Base-by-base conservation (phyloP, 2,797 vertebrate genomes). In the Sebastes kiyomatsui region DNA sequence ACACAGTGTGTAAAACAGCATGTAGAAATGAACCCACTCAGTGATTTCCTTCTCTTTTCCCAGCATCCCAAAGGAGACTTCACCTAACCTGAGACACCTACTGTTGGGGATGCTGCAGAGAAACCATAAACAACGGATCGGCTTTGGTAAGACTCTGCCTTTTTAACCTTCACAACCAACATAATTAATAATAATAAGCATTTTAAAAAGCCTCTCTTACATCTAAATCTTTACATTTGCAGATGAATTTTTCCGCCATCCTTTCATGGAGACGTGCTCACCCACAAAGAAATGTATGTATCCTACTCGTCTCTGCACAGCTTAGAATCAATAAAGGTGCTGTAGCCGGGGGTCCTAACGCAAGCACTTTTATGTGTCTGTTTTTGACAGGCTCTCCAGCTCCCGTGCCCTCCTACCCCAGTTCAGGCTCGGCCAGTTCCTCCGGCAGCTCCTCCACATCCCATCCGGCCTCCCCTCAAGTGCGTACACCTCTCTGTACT, bases 191-290 rank as follows among this genome's bases (percentile, higher is more conserved):
- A 42, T 42, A 42, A 42, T 42, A 14, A 38, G 7, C 4, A 20
- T 58, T 72, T 62, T 10, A 67, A 2, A 35, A 69, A 2, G 2
- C 38, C 8, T 60, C 8, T 66, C 18, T 75, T n/a, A 55, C 32
- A 20, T 38, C 6, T 68, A 10, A 55, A 60, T 75, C 12, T 82
- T 74, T 80, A 3, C 35, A 59, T 86, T 70, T 72, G 1, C 94
- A 99, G 98, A 98, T 85, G 96, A 97, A 68, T 99, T 99, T 93
- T 99, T 99, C 92, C 96, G 96, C 73, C 98, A 99, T 91, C 96
- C 98, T 0, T 99, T 98, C 92, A 86, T 99, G 42, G 97, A 98
- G 59, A 93, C 95, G 35, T 97, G 94, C 88, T 93, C 96, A 69
- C 91, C 96, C 5, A 88, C 96, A 91, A 98, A 97, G 93, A 99